phyloP scores from a whole-genome alignment of 2,797 vertebrate species.

The Sebastes taczanowskii region DNA sequence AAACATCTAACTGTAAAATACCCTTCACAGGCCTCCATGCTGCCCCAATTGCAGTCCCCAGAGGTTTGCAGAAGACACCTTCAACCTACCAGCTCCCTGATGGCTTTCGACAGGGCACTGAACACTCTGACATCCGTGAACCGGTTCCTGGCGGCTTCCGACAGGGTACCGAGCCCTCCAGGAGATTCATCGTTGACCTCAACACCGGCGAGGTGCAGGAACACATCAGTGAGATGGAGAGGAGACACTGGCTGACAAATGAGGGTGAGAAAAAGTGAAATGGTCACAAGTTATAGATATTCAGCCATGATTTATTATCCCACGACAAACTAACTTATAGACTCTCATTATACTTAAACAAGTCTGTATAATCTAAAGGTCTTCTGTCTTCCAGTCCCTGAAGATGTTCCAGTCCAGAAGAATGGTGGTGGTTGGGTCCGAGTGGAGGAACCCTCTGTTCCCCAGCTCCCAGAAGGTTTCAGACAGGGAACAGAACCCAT shows the following conservation, averaged over 20 bases:
- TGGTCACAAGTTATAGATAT: neutral
- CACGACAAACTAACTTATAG: neutral
- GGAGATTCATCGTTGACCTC: slow-evolving; percentile 62
- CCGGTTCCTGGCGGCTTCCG: slow-evolving; percentile 14
- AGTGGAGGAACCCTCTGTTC: slow-evolving; percentile 33
- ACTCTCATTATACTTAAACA: neutral
- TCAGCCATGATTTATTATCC: neutral
- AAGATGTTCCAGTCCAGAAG: slow-evolving; percentile 56
- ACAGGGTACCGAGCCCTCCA: slow-evolving; percentile 65
- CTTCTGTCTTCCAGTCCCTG: slow-evolving; percentile 46
- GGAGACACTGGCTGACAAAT: slow-evolving; percentile 42
- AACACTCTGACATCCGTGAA: neutral
- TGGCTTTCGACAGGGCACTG: slow-evolving; percentile 2
- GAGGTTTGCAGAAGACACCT: slow-evolving; percentile 18
- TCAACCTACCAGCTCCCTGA: slow-evolving; percentile 2
- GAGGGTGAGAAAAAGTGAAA: slow-evolving; percentile 41
- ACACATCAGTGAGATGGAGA: slow-evolving; percentile 59
- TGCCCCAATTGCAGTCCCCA: slow-evolving; percentile 40
- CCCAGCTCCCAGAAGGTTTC: slow-evolving; percentile 19
- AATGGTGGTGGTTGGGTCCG: slow-evolving; percentile 65
- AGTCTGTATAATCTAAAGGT: neutral
- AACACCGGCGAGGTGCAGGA: slow-evolving; percentile 62
- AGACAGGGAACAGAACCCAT: slow-evolving; percentile 15
- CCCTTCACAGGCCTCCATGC: slow-evolving; percentile 70
- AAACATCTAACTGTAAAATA: neutral